phyloP scores from a whole-genome alignment of 1,140 invertebrate genomes.

The Branchinecta lynchi region DNA sequence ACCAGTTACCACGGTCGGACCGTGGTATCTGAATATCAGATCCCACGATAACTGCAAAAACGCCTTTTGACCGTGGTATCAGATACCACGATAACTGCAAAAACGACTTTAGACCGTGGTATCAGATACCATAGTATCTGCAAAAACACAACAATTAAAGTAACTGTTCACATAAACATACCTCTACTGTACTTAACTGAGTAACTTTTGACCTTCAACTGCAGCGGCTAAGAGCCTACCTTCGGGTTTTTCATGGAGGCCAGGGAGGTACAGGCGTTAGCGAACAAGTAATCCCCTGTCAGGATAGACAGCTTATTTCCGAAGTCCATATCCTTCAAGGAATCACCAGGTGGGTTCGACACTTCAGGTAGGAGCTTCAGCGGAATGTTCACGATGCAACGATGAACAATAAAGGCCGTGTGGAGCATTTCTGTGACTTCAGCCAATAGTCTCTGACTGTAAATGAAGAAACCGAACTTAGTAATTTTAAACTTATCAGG shows the following conservation, averaged over 20 bases:
- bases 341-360: not conserved
- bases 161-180: too few relatives aligned
- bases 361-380: not conserved
- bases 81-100: too few relatives aligned
- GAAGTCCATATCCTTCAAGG: not conserved
- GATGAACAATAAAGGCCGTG: not conserved
- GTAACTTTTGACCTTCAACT: too few relatives aligned
- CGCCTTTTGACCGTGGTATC: too few relatives aligned
- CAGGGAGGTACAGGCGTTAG: not conserved
- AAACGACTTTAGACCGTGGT: too few relatives aligned
- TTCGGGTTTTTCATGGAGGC: not conserved
- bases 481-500: too few relatives aligned
- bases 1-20: too few relatives aligned
- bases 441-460: not conserved
- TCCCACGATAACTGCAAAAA: too few relatives aligned
- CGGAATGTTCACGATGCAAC: not conserved
- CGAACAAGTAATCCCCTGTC: not conserved
- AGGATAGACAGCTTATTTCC: not conserved
- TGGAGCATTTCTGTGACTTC: not conserved
- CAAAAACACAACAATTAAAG: too few relatives aligned
- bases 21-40: too few relatives aligned
- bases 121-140: too few relatives aligned
- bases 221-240: not conserved
- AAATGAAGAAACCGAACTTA: not conserved
- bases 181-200: too few relatives aligned